Evolutionary conservation across 2,113 vertebrate genomes (phyloP).

Genomic region (Dasyurus viverrinus): DNA sequence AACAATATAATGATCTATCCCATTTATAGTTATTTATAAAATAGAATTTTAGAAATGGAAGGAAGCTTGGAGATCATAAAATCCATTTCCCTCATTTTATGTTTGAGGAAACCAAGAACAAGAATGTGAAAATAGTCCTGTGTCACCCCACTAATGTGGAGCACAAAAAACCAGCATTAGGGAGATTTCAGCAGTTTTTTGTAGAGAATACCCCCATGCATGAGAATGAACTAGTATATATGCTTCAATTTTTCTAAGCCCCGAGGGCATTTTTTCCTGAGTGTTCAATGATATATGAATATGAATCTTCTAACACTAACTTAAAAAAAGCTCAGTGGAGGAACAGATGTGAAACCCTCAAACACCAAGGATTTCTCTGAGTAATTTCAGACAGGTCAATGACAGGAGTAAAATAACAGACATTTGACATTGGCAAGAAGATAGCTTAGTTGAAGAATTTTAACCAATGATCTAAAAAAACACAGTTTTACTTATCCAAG

Average conservation of each 20-base stretch:
- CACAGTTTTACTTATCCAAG: not conserved
- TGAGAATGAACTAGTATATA: not conserved
- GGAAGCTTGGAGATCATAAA: not conserved
- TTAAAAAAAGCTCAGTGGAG: not conserved
- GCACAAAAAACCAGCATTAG: not conserved
- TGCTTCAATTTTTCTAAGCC: not conserved
- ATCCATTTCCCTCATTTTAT: conserved; percentile 6
- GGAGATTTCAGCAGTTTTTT: not conserved
- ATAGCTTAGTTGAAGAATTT: not conserved
- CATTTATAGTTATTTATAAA: not conserved
- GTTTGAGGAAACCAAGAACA: not conserved
- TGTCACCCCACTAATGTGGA: not conserved
- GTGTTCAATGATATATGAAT: not conserved
- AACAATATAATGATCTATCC: not conserved
- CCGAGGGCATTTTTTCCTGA: not conserved
- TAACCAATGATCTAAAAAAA: not conserved
- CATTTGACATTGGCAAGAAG: not conserved
- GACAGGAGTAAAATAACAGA: not conserved
- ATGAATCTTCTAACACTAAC: not conserved
- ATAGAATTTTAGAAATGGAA: not conserved
- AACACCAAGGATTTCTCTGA: not conserved
- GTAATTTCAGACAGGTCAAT: not conserved
- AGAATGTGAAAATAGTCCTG: conserved; percentile 1
- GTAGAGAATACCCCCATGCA: not conserved
- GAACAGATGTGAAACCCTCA: not conserved